Evolutionary conservation across 2,113 vertebrate genomes (phyloP), one percentile per base, ranked within the genome.

Genomic region (Nymphicus hollandicus): DNA sequence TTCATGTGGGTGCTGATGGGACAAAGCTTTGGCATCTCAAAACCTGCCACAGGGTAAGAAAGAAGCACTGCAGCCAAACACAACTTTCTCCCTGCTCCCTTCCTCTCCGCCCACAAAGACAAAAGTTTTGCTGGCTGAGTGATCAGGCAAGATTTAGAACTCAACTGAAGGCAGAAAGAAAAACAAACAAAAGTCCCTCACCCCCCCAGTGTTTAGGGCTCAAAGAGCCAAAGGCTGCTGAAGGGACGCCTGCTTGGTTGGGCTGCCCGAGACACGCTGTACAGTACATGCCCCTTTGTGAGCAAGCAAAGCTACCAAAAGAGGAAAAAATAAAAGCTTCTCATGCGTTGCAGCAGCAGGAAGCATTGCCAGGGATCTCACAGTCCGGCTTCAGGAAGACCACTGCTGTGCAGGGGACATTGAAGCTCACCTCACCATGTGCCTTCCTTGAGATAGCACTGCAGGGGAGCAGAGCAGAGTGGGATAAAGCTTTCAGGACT

Each of bases 1-100:
- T 20, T 28, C 69, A 68, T 0, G 0, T 10, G 13, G 37, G 39
- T 49, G 35, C 61, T 68, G 44, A 24, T 0, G 2, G 46, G 64
- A 56, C 20, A 19, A 71, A 80, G 56, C 2, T 0, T 0, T 35
- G 29, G 31, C 61, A 74, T 58, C 77, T 64, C 78, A 31, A 37
- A 74, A 58, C 19, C n/a, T 18, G 20, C 58, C 29, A 31, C 0
- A 19, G 73, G 55, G n/a, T 24, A n/a, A 58, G 55, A 65, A 72
- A 88, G 17, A 25, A 10, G 0, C 2, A 29, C 66, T 50, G 47
- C 69, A 84, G 56, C 77, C 78, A 86, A 65, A 84, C 17, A 11
- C 13, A 12, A 35, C 35, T 25, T 52, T 52, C 22, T 43, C 5
- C 60, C 33, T 0, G 1, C 66, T 89, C 68, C 52, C 46, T 77